Evolutionary conservation across 2,797 vertebrate genomes (phyloP).

Genomic region (Bovichtus diacanthus): DNA sequence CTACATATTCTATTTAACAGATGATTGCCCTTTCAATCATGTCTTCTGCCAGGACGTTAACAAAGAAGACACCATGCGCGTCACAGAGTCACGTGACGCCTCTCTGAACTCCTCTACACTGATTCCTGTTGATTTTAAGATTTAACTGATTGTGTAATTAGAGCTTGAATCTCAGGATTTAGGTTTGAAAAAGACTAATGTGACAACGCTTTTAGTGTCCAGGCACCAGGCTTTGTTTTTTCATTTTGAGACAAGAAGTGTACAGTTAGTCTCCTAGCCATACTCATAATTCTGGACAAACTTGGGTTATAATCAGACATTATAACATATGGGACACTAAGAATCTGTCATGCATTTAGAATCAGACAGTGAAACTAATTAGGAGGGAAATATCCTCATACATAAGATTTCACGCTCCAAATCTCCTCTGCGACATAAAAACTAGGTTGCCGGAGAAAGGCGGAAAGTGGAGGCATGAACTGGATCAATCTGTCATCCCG

Average conservation of each 20-base stretch:
- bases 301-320: neutral
- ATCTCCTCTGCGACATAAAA: slow-evolving; percentile 67
- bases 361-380: slow-evolving; percentile 26
- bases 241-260: neutral
- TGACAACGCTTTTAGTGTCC: neutral
- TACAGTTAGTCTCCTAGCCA: neutral
- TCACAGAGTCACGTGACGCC: slow-evolving; percentile 10
- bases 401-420: slow-evolving; percentile 23
- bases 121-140: slow-evolving; percentile 22
- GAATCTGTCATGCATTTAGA: slow-evolving; percentile 2
- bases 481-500: slow-evolving; percentile 27
- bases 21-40: slow-evolving; percentile 14
- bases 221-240: neutral
- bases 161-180: neutral
- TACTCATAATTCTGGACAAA: neutral
- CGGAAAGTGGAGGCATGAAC: slow-evolving; percentile 23
- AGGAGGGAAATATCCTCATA: neutral
- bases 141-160: neutral
- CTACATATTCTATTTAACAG: slow-evolving; percentile 8
- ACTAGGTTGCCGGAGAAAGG: slow-evolving; percentile 60
- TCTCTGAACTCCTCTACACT: neutral
- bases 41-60: slow-evolving; percentile 7
- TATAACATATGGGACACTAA: neutral
- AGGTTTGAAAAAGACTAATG: neutral
- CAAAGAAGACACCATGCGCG: neutral